Percentiles rank a stretch among this genome's conserved stretches.
Evolutionary conservation across 2,888 invertebrate species (phyloP).

Genomic region (Spialia ferax): DNA sequence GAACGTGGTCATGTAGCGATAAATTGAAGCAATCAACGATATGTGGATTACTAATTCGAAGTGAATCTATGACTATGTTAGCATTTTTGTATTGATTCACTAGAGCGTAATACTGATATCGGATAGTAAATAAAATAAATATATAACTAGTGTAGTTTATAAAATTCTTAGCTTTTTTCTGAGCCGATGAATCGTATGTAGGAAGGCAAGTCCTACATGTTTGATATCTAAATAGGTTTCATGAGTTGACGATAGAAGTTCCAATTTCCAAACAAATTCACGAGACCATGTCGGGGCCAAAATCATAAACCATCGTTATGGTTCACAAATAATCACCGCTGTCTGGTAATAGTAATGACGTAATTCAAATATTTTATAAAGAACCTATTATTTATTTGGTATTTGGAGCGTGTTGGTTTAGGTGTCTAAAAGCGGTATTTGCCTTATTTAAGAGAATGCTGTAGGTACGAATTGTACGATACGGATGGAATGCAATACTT

Average conservation of each 20-base stretch:
- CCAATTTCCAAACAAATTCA: conserved; percentile 45
- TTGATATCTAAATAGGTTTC: not conserved
- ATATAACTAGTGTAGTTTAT: too few relatives aligned
- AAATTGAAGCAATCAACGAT: conserved; percentile 82
- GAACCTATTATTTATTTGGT: conserved; percentile 26
- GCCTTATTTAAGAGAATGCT: not conserved
- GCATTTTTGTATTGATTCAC: conserved; percentile 5
- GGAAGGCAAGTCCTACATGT: too few relatives aligned
- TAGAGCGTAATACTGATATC: not conserved
- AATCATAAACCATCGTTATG: conserved; percentile 44
- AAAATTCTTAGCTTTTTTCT: not conserved
- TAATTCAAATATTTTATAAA: conserved; percentile 32
- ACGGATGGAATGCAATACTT: too few relatives aligned
- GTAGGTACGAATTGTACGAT: too few relatives aligned
- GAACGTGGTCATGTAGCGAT: conserved; percentile 72
- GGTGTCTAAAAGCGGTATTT: conserved; percentile 11
- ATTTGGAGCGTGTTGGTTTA: conserved; percentile 33
- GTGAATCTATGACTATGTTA: conserved; percentile 15
- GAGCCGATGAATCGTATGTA: not conserved
- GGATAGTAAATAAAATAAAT: too few relatives aligned
- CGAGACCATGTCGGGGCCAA: conserved; percentile 47
- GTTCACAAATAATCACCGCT: conserved; percentile 43
- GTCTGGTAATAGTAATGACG: conserved; percentile 40
- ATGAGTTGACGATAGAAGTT: conserved; percentile 9
- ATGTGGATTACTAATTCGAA: conserved; percentile 74